phyloP scores from a whole-genome alignment of 2,888 invertebrate genomes.

The Ectropis crepuscularia region DNA sequence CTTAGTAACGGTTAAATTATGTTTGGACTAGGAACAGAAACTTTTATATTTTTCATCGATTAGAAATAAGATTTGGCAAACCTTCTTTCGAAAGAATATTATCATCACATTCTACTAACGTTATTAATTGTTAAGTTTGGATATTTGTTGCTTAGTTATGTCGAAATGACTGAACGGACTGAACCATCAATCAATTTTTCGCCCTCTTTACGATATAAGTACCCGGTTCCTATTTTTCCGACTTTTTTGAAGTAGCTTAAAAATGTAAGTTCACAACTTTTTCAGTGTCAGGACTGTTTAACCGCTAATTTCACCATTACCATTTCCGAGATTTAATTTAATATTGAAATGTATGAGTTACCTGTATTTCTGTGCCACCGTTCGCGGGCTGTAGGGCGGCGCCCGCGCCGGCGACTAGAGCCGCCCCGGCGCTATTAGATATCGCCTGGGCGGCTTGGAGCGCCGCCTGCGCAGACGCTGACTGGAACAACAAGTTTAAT shows the following conservation, averaged over 20 bases:
- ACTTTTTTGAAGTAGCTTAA: too few relatives aligned
- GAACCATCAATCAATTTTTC: too few relatives aligned
- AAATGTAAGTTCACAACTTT: too few relatives aligned
- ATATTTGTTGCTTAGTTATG: too few relatives aligned
- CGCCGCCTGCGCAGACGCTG: slow-evolving; percentile 93
- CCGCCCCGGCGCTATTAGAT: slow-evolving; percentile 86
- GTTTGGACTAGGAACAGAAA: neutral
- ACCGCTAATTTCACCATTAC: too few relatives aligned
- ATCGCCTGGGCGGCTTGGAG: slow-evolving; percentile 94
- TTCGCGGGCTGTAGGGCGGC: slow-evolving; percentile 85
- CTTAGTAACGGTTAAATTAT: neutral
- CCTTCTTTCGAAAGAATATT: neutral
- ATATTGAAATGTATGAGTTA: slow-evolving; percentile 34
- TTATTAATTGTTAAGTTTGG: too few relatives aligned
- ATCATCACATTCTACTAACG: neutral
- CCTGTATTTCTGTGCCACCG: slow-evolving; percentile 84
- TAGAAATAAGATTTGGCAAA: neutral
- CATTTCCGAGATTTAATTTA: too few relatives aligned
- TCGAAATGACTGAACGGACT: too few relatives aligned
- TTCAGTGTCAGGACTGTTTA: too few relatives aligned
- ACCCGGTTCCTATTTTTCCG: too few relatives aligned
- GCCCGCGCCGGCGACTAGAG: slow-evolving; percentile 87
- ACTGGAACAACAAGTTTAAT: slow-evolving; percentile 83
- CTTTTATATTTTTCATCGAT: neutral
- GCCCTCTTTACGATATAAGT: too few relatives aligned